Percentiles rank a stretch among this genome's conserved stretches.
Conservation (phyloP, 2,113 vertebrate species). For the Sceloporus tristichus region DNA sequence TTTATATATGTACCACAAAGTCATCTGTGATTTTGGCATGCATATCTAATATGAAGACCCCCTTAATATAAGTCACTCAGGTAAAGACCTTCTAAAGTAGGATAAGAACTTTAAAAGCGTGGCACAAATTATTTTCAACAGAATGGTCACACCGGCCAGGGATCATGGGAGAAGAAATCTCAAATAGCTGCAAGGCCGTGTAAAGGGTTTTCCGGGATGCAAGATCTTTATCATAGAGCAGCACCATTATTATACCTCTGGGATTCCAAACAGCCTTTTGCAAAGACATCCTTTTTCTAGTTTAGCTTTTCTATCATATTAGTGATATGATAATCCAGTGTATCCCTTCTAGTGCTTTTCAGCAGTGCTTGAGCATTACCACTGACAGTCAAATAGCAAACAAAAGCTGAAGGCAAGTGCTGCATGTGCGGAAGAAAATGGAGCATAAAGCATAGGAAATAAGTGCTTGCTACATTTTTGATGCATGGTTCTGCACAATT, state of each 20-base stretch:
- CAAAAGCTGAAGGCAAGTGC: conserved; percentile 8
- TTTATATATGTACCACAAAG: no score
- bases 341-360: background rate
- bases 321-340: background rate
- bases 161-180: background rate
- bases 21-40: no score
- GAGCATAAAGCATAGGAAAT: background rate
- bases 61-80: background rate
- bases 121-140: no score
- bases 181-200: background rate
- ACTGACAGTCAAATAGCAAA: conserved; percentile 8
- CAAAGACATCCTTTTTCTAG: background rate
- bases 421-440: conserved; percentile 1
- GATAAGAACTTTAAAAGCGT: background rate
- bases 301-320: no score
- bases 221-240: background rate
- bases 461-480: background rate
- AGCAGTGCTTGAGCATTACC: background rate
- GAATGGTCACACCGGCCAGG: background rate
- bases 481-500: background rate
- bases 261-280: background rate
- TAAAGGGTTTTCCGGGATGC: background rate
- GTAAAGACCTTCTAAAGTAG: background rate
- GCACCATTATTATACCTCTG: background rate
- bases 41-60: background rate